Evolutionary conservation across 2,797 vertebrate genomes (phyloP).

Genomic region (Argentina silus): DNA sequence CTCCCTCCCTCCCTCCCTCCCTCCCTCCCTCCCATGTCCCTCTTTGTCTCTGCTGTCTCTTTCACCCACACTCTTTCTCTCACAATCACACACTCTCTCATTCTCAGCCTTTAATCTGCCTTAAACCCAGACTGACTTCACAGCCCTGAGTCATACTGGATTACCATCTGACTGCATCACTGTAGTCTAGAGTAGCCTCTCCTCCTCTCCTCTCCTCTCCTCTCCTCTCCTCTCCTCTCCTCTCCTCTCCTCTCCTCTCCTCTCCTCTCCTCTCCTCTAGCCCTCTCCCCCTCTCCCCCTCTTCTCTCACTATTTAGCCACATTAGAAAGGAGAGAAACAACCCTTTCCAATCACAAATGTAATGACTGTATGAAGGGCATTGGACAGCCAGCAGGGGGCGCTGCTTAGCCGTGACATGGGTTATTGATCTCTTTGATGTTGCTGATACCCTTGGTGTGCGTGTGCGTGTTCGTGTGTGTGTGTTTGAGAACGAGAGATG

Average conservation of each 20-base stretch:
- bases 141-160: slow-evolving; percentile 68
- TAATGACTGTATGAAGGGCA: slow-evolving; percentile 8
- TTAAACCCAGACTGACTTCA: slow-evolving; percentile 65
- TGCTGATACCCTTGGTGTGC: slow-evolving; percentile 15
- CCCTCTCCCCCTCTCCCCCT: no score
- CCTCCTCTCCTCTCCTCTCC: background rate
- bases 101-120: slow-evolving; percentile 70
- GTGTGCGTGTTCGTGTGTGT: background rate
- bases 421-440: slow-evolving; percentile 24
- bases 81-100: background rate
- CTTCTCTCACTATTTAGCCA: no score
- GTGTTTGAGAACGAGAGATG: background rate
- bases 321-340: no score
- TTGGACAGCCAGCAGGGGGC: slow-evolving; percentile 50
- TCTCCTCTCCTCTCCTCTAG: no score
- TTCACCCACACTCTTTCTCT: background rate
- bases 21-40: slow-evolving; percentile 30
- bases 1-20: slow-evolving; percentile 47
- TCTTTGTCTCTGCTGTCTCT: no score
- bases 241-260: no score
- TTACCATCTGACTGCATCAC: slow-evolving; percentile 37
- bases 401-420: slow-evolving; percentile 33
- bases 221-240: background rate
- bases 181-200: background rate
- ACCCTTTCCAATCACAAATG: background rate